Evolutionary conservation across 1,140 invertebrate species (phyloP).

Genomic region (Andricus grossulariae): DNA sequence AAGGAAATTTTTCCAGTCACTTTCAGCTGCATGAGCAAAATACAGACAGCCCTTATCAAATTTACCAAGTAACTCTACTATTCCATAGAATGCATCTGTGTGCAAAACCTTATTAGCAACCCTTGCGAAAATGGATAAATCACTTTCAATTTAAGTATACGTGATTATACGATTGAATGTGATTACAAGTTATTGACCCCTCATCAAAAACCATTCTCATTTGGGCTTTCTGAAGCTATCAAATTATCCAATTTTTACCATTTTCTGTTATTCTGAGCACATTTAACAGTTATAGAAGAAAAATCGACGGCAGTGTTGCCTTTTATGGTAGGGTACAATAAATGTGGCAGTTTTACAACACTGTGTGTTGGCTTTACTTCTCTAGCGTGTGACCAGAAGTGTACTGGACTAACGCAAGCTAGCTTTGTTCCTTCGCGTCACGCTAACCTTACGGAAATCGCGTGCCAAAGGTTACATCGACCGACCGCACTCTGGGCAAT

Average conservation of each 20-base stretch:
- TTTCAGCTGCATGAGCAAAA: slow-evolving; percentile 40
- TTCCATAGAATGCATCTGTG: slow-evolving; percentile 9
- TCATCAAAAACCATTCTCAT: too few relatives aligned
- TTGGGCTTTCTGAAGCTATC: too few relatives aligned
- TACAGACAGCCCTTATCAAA: slow-evolving; percentile 24
- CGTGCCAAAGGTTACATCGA: slow-evolving; percentile 71
- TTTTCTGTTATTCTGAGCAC: background rate
- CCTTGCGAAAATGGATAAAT: background rate
- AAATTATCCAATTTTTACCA: background rate
- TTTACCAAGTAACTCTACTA: background rate
- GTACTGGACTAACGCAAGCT: slow-evolving; percentile 44
- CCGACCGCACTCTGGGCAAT: slow-evolving; percentile 51
- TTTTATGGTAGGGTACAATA: slow-evolving; percentile 42
- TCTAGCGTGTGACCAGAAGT: slow-evolving; percentile 27
- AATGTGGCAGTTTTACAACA: slow-evolving; percentile 55
- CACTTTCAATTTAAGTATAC: too few relatives aligned
- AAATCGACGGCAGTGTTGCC: slow-evolving; percentile 1
- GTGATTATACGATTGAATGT: too few relatives aligned
- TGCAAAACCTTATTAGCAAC: slow-evolving; percentile 12
- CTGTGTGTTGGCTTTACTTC: slow-evolving; percentile 31
- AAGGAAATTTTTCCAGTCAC: slow-evolving; percentile 22
- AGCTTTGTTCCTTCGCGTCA: slow-evolving; percentile 51
- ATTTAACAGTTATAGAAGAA: background rate
- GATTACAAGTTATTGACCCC: too few relatives aligned
- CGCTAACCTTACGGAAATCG: slow-evolving; percentile 59